Evolutionary conservation across 2,113 vertebrate species (phyloP), one percentile per base, ranked within the genome.

Genomic region (Leuciscus idus): DNA sequence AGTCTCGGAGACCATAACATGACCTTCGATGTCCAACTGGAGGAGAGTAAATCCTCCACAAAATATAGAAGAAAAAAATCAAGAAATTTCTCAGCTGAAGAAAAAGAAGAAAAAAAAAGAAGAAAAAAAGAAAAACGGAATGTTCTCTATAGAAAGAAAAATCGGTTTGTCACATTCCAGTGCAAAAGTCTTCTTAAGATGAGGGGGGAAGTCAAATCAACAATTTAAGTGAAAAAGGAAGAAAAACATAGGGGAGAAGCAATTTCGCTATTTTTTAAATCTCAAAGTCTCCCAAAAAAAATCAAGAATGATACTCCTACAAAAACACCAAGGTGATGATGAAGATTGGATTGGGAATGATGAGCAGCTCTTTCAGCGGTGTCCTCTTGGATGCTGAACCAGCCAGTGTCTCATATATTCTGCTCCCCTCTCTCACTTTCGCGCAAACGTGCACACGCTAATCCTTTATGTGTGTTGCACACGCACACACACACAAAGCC

Each of bases 1-100:
- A 97, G 96, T 93, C 95, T 96, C 55, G 96, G 96, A 84, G 97
- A 96, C 97, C 97, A 96, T 94, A 98, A 89, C 98, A 99, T 99
- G 93, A 95, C 94, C 95, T 94, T 95, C 66, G 55, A 76, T 87
- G 70, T 21, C 61, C 23, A 84, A 43, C 7, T 4, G 82, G 68
- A 84, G 82, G 82, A 84, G 13, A 43, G 30, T 8, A 73, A 57
- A 28, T 84, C 82, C 77, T 55, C 61, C 59, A 81, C 59, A 79
- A 46, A 61, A 48, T 46, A 21, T 23, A 30, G 5, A 85, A 90
- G 33, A 75, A 89, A 72, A 80, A 72, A 57, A 48, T 2, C 61
- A 57, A 55, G 12, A 83, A 83, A 76, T 66, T 50, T n/a, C 13
- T 33, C 30, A 19, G 7, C 10, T 15, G 0, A 50, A 33, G 7